Percentiles rank a stretch among this genome's conserved stretches.
phyloP scores from a whole-genome alignment of 2,888 invertebrate species.

The Tanytarsus gracilentus region DNA sequence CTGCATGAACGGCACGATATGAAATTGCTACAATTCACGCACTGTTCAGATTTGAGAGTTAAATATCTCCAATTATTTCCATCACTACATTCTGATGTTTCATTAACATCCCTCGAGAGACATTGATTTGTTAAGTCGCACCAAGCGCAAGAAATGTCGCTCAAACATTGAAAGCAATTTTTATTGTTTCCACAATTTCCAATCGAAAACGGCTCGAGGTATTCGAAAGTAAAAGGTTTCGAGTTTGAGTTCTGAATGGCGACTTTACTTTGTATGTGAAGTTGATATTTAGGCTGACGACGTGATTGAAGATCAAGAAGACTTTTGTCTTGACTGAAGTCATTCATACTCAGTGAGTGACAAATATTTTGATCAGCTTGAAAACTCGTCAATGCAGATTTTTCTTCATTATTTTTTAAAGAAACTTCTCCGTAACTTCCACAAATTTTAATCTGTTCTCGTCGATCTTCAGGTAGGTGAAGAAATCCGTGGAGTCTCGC shows the following conservation, averaged over 20 bases:
- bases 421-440: conserved; percentile 68
- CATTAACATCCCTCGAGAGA: conserved; percentile 57
- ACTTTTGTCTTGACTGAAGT: conserved; percentile 53
- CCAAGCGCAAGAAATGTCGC: conserved; percentile 88
- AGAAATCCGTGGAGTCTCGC: conserved; percentile 74
- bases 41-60: conserved; percentile 70
- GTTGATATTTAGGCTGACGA: conserved; percentile 42
- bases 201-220: conserved; percentile 77
- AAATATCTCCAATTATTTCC: conserved; percentile 66
- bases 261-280: conserved; percentile 69
- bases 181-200: conserved; percentile 66
- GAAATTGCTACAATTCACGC: conserved; percentile 81
- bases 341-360: conserved; percentile 57
- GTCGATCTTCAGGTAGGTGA: conserved; percentile 58
- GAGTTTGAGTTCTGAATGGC: conserved; percentile 67
- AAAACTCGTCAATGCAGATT: conserved; percentile 49
- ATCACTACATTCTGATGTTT: conserved; percentile 51
- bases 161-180: conserved; percentile 79
- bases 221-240: conserved; percentile 81
- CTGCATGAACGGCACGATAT: conserved; percentile 82
- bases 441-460: conserved; percentile 65
- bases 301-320: conserved; percentile 60
- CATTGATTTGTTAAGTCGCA: conserved; percentile 69
- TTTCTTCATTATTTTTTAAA: conserved; percentile 46
- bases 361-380: conserved; percentile 63